These are phyloP conservation scores for Oxytorus armatus DNA, from an alignment of 2,888 invertebrate genomes.

Conservation along the genomic window DNA sequence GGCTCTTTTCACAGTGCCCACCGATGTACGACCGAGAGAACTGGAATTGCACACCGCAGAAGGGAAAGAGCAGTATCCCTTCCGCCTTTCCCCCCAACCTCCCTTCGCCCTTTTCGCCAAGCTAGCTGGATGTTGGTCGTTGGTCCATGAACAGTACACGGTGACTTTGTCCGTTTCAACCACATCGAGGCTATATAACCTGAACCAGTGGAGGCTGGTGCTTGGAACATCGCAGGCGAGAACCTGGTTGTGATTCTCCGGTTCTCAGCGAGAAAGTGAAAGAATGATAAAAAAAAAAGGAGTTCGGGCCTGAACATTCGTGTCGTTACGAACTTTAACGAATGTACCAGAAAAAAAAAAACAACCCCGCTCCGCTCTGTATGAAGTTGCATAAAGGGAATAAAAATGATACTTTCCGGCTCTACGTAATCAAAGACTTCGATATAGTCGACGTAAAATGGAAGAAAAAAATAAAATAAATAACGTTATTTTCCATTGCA, in stretches of 20 bases:
- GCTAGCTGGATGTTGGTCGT: background rate
- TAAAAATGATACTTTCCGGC: too few relatives aligned
- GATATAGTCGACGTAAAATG: constrained; percentile 29
- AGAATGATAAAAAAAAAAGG: background rate
- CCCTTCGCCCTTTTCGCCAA: background rate
- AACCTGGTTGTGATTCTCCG: background rate
- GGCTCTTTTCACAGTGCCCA: constrained; percentile 77
- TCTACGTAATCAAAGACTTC: too few relatives aligned
- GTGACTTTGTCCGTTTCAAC: constrained; percentile 42
- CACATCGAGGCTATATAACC: constrained; percentile 20
- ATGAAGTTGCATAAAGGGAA: too few relatives aligned
- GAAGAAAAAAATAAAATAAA: constrained; percentile 27
- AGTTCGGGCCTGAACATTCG: constrained; percentile 21
- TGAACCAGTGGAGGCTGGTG: background rate
- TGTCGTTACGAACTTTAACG: too few relatives aligned
- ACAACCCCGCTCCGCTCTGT: too few relatives aligned
- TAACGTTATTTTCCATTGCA: constrained; percentile 8
- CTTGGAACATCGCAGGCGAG: background rate
- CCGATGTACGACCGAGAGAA: constrained; percentile 50
- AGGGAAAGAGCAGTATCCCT: background rate
- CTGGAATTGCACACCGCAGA: constrained; percentile 32
- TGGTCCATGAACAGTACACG: background rate
- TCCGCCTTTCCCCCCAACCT: too few relatives aligned
- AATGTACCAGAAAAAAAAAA: too few relatives aligned
- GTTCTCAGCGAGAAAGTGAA: background rate